Base-by-base conservation (phyloP, 2,113 vertebrate genomes). In the Ammodramus savannarum region DNA sequence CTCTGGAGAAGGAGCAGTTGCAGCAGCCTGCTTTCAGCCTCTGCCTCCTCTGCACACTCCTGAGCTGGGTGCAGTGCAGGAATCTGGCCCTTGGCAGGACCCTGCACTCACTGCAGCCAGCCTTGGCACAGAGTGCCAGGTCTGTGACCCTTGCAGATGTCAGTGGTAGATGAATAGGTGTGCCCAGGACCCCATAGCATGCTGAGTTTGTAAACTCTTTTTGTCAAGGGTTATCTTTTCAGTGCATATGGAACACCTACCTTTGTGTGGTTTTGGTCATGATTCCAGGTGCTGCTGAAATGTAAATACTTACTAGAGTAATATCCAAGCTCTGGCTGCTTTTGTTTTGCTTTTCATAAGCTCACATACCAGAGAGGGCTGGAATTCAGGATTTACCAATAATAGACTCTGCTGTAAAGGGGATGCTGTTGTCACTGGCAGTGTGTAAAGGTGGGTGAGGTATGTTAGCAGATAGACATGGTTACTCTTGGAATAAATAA, bases 321-420 rank as follows among this genome's bases (percentile, higher is more conserved):
- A 85, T 77, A 80, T 48, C 61, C 51, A 66, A 83, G 27, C 29
- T 79, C 25, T 0, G 9, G n/a, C 74, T 71, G 58, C 32, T 39
- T 95, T 94, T 89, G 82, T 93, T 83, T 73, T 79, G 54, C 63
- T 74, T 91, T 94, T 93, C 29, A 41, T 80, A 83, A 69, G 17
- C 7, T 80, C 11, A 41, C 65, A 46, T 87, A 85, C 59, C 52
- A 84, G 46, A 87, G 49, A 87, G 43, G 55, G 25, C 23, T 85
- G 85, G 51, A 95, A 93, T 83, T 80, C 36, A 82, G 76, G 66
- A 67, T 77, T 89, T 93, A 32, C 68, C 78, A 71, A 65, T 54
- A 93, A 77, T 5, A 83, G 87, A 62, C 10, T 5, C 23, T 51
- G 7, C 46, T 88, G n/a, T 74, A 58, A 79, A 80, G 67, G 32